These are phyloP conservation scores for Phoeniculus purpureus DNA, from an alignment of 2,797 vertebrate species.

Conservation along the genomic window DNA sequence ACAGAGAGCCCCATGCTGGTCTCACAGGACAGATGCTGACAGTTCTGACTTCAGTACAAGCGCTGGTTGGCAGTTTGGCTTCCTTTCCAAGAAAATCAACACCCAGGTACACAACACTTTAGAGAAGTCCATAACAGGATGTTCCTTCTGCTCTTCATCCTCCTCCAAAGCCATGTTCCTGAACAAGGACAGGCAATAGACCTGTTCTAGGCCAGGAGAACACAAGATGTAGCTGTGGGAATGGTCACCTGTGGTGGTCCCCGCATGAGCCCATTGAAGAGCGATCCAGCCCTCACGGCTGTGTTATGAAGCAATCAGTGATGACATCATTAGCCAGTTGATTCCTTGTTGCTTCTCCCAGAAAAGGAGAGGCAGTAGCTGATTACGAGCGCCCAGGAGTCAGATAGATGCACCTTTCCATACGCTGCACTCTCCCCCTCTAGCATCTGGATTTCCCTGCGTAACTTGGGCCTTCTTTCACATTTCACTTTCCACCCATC, in stretches of 20 bases:
- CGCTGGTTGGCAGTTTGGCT: background rate
- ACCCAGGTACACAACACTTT: background rate
- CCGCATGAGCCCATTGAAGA: background rate
- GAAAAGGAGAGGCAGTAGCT: background rate
- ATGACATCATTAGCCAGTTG: background rate
- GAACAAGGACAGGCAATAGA: background rate
- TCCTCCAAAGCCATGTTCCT: background rate
- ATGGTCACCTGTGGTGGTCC: background rate
- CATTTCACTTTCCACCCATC: background rate
- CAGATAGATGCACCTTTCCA: background rate
- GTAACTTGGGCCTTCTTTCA: background rate
- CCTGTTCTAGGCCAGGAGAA: background rate
- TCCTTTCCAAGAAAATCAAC: background rate
- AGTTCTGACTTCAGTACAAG: background rate
- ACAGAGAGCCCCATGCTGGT: background rate
- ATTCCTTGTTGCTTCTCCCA: background rate
- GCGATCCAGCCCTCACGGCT: background rate
- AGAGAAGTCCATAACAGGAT: background rate
- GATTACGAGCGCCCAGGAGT: background rate
- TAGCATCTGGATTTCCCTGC: background rate
- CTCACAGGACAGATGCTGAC: background rate
- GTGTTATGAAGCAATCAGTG: background rate
- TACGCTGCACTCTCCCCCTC: fast-evolving
- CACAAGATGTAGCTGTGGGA: background rate
- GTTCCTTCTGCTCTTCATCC: background rate